These are phyloP conservation scores for Grantiella picta DNA, from an alignment of 2,113 vertebrate species.

Conservation along the genomic window DNA sequence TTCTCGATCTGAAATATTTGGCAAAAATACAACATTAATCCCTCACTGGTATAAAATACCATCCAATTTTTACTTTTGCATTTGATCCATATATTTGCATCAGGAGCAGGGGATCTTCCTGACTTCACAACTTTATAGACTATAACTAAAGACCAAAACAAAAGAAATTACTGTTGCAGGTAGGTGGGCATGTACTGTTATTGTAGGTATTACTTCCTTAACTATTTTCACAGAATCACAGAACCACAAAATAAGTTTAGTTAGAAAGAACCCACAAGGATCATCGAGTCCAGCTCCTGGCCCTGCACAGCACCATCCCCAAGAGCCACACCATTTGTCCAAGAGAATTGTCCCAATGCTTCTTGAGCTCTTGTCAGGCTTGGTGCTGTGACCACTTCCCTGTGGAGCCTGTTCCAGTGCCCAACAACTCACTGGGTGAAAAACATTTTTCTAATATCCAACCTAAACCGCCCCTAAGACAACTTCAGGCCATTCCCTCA, in stretches of 20 bases:
- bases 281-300: not conserved
- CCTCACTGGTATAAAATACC: not conserved
- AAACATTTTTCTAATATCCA: not conserved
- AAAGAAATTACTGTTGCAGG: not conserved
- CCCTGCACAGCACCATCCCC: not conserved
- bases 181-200: not conserved
- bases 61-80: not conserved
- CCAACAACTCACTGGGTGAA: not conserved
- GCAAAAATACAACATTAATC: not conserved
- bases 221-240: not conserved
- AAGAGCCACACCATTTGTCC: accelerated
- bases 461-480: not conserved
- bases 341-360: not conserved
- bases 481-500: not conserved
- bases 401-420: not conserved
- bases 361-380: not conserved
- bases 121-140: not conserved
- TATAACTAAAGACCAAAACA: not conserved
- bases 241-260: not conserved
- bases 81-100: not conserved
- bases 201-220: not conserved
- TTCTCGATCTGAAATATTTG: not conserved
- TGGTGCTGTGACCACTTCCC: not conserved
- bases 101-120: not conserved
- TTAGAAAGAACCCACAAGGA: not conserved